phyloP scores from a whole-genome alignment of 2,888 invertebrate genomes.

The Drosophila nr. perissopoda region DNA sequence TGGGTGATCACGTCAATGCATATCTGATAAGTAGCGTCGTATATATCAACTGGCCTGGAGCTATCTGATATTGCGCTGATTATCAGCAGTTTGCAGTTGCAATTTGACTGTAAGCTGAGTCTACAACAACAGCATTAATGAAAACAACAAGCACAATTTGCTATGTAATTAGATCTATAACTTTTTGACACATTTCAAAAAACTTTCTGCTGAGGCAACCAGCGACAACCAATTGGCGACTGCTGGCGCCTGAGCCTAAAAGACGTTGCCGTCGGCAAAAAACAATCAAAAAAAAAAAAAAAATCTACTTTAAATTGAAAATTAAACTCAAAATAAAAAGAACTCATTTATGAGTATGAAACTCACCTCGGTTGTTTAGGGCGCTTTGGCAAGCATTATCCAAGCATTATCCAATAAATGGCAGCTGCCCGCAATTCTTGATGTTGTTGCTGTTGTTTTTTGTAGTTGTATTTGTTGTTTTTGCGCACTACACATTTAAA shows the following conservation, averaged over 20 bases:
- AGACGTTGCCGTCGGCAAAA: conserved; percentile 72
- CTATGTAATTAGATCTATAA: conserved; percentile 64
- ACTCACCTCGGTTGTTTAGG: conserved; percentile 60
- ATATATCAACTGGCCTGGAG: conserved; percentile 43
- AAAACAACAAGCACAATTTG: conserved; percentile 17
- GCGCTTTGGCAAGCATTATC: conserved; percentile 64
- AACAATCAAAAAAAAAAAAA: conserved; percentile 9
- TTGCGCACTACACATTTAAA: conserved; percentile 58
- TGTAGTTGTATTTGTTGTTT: conserved; percentile 24
- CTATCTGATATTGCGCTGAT: conserved; percentile 58
- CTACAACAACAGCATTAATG: conserved; percentile 19
- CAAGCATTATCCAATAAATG: conserved; percentile 74
- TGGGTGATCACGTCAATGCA: conserved; percentile 5
- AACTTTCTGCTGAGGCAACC: conserved; percentile 49
- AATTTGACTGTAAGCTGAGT: conserved; percentile 49
- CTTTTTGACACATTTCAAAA: conserved; percentile 63
- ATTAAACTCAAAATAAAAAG: conserved; percentile 3
- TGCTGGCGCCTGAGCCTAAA: conserved; percentile 67
- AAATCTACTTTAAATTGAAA: conserved; percentile 3
- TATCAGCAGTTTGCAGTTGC: conserved; percentile 50
- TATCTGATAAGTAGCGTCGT: conserved; percentile 12
- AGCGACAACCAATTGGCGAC: conserved; percentile 22
- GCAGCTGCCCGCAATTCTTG: conserved; percentile 19
- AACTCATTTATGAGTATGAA: conserved; percentile 14
- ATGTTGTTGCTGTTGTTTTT: conserved; percentile 12